Evolutionary conservation across 2,888 invertebrate genomes (phyloP), one percentile per base, ranked within the genome.

Genomic region (Pachliopta kotzebuea): DNA sequence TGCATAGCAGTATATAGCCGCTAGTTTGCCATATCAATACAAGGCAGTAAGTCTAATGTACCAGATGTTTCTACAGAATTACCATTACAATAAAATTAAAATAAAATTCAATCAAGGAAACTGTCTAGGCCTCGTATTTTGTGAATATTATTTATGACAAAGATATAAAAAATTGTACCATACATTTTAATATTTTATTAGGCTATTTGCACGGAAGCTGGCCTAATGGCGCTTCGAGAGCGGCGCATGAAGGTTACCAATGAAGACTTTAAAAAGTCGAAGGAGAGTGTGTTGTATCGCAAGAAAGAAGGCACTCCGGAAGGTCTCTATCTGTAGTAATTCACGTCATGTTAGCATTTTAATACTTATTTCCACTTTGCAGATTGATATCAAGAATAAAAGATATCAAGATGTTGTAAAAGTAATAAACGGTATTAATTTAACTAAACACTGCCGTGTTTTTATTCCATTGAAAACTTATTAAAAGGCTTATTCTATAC

Each of bases 271-370:
- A 97, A 98, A 85, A 99, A 99, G 85, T 98, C 99, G 0, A 99
- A 99, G 88, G 99, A 99, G 85, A 99, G 98, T 89, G 99, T 99
- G 31, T 93, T 99, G 58, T 99, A 99, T 83, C 95, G 99, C 67
- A 99, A 99, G 93, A 99, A 99, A 83, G 99, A 99, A 92, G 99
- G 99, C 71, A 99, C 99, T 56, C 99, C 99, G 1, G 99, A 99
- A 92, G 99, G 99, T 72, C 94, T 99, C 64, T 99, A 99, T 92
- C 94, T 99, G 81, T 99, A 97, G 76, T 66, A 58, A 57, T 60
- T 56, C 60, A 56, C 18, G 26, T 66, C 49, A 54, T 60, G 17
- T 52, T 59, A 50, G 11, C 21, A 26, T 42, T 11, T 29, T 18
- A n/a, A 50, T 24, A n/a, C 31, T 29, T 45, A 37, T 56, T 50